phyloP scores from a whole-genome alignment of 2,797 vertebrate species.

The Vipera latastei region DNA sequence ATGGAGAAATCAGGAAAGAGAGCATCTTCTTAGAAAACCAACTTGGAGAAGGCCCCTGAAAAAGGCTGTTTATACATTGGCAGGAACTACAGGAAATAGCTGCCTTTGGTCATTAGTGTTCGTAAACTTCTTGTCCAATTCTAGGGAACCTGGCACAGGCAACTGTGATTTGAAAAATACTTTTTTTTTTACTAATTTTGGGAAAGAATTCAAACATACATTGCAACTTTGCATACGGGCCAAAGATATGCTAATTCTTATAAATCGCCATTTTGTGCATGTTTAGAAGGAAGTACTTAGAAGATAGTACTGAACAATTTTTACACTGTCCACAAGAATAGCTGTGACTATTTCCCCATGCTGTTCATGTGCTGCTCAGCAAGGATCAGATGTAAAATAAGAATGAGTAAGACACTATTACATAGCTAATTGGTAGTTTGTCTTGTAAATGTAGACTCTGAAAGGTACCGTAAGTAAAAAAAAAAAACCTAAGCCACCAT shows the following conservation, averaged over 20 bases:
- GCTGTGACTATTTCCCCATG: not conserved
- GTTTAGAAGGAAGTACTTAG: not conserved
- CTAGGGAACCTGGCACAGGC: not conserved
- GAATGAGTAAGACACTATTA: not conserved
- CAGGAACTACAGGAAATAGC: not conserved
- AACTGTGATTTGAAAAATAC: not conserved
- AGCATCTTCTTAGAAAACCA: not conserved
- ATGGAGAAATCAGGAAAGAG: not conserved
- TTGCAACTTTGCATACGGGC: not conserved
- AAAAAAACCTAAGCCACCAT: not conserved
- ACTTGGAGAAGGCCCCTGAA: not conserved
- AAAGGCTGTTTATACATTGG: not conserved
- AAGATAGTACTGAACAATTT: not conserved
- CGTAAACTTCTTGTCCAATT: not conserved
- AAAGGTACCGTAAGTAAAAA: not conserved
- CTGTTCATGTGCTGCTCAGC: not conserved
- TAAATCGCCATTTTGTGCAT: not conserved
- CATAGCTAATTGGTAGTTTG: not conserved
- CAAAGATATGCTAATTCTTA: not conserved
- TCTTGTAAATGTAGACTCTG: not conserved
- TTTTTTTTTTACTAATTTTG: not conserved
- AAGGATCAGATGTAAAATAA: not conserved
- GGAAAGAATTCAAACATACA: not conserved
- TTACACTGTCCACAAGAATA: not conserved
- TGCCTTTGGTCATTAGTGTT: not conserved